Conservation (phyloP, 2,888 invertebrate species). For the Lymantria monacha region DNA sequence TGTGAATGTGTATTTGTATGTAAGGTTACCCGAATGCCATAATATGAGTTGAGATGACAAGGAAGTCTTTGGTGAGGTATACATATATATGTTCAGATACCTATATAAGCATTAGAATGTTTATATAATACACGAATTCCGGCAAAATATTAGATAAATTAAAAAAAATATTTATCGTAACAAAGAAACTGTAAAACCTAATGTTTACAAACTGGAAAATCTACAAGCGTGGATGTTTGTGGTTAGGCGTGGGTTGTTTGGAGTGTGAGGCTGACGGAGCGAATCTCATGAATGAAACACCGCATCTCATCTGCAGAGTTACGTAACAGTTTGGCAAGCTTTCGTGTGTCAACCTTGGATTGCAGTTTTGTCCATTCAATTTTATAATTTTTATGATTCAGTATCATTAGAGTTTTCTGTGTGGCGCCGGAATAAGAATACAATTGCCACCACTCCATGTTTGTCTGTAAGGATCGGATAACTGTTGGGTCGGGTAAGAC, state of each 20-base stretch:
- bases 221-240: conserved; percentile 16
- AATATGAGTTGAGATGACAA: no score
- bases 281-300: conserved; percentile 55
- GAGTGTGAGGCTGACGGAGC: conserved; percentile 15
- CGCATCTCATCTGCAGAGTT: conserved; percentile 68
- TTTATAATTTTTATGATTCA: not conserved
- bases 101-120: no score
- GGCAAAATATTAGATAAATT: not conserved
- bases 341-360: conserved; percentile 33
- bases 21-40: no score
- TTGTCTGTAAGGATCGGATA: no score
- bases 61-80: no score
- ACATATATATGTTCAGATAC: no score
- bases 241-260: conserved; percentile 4
- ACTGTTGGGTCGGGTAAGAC: no score
- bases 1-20: no score
- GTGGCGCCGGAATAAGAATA: no score
- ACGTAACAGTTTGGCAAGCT: conserved; percentile 61
- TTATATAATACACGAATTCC: no score
- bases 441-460: no score
- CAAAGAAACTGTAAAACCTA: conserved; percentile 6
- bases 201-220: conserved; percentile 27
- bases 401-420: not conserved
- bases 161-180: conserved; percentile 9
- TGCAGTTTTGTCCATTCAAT: conserved; percentile 6